Conservation (phyloP, 2,797 vertebrate genomes). For the Mycteria americana region DNA sequence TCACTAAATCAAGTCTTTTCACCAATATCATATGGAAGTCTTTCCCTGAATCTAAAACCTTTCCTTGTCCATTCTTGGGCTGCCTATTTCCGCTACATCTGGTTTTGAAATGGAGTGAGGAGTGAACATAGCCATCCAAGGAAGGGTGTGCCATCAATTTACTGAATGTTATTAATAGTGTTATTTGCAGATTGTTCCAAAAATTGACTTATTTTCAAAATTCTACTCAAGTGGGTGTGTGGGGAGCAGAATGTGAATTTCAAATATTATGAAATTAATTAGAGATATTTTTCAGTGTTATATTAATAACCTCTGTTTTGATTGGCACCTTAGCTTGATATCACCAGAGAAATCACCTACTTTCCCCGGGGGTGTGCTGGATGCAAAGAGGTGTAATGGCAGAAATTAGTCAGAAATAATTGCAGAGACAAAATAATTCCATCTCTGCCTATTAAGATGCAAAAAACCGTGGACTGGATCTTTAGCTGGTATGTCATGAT, state of each 20-base stretch:
- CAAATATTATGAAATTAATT: slow-evolving; percentile 1
- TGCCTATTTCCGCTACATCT: slow-evolving; percentile 40
- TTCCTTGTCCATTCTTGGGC: background rate
- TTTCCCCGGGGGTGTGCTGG: background rate
- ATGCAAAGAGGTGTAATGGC: background rate
- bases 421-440: slow-evolving; percentile 18
- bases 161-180: background rate
- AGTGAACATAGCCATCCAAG: background rate
- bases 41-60: background rate
- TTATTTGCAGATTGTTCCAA: slow-evolving; percentile 21
- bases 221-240: background rate
- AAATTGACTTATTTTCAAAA: slow-evolving; percentile 41
- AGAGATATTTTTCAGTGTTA: background rate
- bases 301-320: slow-evolving; percentile 8
- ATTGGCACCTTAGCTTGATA: background rate
- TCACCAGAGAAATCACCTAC: background rate
- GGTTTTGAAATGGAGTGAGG: slow-evolving; percentile 36
- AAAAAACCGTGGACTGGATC: background rate
- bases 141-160: slow-evolving; percentile 43
- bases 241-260: background rate
- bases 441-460: background rate
- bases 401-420: slow-evolving; percentile 41
- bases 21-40: slow-evolving; percentile 19
- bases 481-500: background rate
- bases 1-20: slow-evolving; percentile 43